Conservation (phyloP, 2,113 vertebrate species). For the Labeo rohita region DNA sequence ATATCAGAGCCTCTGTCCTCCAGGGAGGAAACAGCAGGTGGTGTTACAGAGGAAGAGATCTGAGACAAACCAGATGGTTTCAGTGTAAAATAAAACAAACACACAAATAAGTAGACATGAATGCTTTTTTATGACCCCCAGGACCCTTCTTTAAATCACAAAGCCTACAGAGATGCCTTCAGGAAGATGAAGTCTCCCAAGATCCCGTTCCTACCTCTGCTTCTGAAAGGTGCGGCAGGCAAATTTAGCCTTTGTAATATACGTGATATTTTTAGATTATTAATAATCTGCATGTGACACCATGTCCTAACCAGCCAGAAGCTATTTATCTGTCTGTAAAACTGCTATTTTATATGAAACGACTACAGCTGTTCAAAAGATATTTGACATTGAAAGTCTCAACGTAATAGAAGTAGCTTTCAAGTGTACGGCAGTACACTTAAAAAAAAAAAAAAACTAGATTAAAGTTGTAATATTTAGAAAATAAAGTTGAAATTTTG, state of each 20-base stretch:
- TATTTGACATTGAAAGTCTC: no score
- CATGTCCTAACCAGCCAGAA: not conserved
- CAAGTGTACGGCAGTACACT: no score
- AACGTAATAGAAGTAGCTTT: no score
- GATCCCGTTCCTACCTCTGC: conserved; percentile 96
- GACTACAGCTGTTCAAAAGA: no score
- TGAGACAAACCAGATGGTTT: conserved; percentile 13
- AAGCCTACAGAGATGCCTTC: conserved; percentile 96
- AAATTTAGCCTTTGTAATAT: not conserved
- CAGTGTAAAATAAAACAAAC: not conserved
- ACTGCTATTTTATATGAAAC: no score
- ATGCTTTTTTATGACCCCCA: conserved; percentile 74
- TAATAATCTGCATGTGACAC: not conserved
- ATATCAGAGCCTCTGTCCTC: not conserved
- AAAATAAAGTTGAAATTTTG: no score
- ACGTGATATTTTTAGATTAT: not conserved
- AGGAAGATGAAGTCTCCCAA: conserved; percentile 98
- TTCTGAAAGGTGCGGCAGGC: conserved; percentile 88
- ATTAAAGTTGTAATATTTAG: no score
- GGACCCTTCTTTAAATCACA: conserved; percentile 98
- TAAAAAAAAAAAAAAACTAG: no score
- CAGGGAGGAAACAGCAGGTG: conserved; percentile 33
- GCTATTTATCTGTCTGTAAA: not conserved
- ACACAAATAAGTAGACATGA: conserved; percentile 2
- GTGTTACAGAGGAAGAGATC: not conserved